Percentiles rank a stretch among this genome's conserved stretches.
Conservation (phyloP, 2,888 invertebrate species). For the Apamea sordens region DNA sequence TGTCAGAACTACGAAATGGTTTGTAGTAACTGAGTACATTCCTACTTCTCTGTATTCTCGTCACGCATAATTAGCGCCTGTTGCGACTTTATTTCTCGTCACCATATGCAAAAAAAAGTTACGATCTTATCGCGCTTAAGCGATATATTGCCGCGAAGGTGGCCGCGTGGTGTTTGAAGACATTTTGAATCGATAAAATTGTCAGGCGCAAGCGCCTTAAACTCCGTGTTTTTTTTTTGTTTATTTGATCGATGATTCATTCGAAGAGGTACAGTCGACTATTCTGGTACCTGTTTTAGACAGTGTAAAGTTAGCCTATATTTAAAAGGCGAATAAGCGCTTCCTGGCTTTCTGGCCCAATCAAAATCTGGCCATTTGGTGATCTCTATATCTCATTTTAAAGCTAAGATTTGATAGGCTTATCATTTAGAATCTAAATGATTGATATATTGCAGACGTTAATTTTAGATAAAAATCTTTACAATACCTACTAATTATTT, state of each 20-base stretch:
- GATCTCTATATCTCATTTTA: neutral
- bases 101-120: neutral
- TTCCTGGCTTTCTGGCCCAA: neutral
- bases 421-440: too few relatives aligned
- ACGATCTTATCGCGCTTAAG: conserved; percentile 1
- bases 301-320: neutral
- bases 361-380: neutral
- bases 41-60: neutral
- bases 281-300: neutral
- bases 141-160: conserved; percentile 2
- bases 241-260: neutral
- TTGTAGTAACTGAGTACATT: neutral
- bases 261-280: neutral
- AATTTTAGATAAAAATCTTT: neutral
- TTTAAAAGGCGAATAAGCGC: neutral
- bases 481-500: neutral
- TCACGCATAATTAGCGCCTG: conserved; percentile 8
- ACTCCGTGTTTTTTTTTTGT: neutral
- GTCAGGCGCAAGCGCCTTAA: neutral
- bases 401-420: too few relatives aligned
- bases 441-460: too few relatives aligned
- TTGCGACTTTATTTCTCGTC: neutral
- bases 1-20: neutral
- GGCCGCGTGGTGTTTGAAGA: neutral
- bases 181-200: neutral